These are phyloP conservation scores for Scaptodrosophila lebanonensis DNA, from an alignment of 1,140 invertebrate genomes.

Conservation along the genomic window DNA sequence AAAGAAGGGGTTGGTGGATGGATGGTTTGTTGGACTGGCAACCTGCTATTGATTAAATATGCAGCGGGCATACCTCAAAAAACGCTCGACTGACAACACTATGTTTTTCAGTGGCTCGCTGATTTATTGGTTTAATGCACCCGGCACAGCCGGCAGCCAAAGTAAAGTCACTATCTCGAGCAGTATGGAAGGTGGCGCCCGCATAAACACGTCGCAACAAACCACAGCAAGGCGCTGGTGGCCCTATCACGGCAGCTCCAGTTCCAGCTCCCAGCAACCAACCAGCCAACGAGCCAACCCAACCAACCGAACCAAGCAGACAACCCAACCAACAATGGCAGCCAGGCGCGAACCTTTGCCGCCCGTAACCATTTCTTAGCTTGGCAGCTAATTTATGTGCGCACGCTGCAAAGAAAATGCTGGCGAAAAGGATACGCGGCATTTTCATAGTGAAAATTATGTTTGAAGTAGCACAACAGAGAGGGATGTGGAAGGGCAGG, in stretches of 20 bases:
- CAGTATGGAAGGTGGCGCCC: conserved; percentile 37
- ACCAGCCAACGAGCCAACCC: background rate
- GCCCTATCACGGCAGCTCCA: conserved; percentile 29
- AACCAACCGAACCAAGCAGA: too few species aligned
- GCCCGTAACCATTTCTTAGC: conserved; percentile 67
- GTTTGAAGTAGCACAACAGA: conserved; percentile 10
- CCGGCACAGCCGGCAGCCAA: conserved; percentile 17
- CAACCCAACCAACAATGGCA: conserved; percentile 33
- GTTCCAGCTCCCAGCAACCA: background rate
- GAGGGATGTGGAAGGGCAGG: conserved; percentile 1
- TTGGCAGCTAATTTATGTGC: conserved; percentile 74
- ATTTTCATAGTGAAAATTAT: conserved; percentile 62
- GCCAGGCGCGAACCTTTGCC: conserved; percentile 51
- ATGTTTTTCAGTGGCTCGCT: conserved; percentile 52
- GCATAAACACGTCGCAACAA: conserved; percentile 70
- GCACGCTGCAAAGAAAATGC: conserved; percentile 68
- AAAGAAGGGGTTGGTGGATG: too few species aligned
- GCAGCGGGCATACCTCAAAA: conserved; percentile 44
- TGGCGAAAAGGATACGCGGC: conserved; percentile 57
- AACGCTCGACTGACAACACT: conserved; percentile 58
- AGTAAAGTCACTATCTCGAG: conserved; percentile 1
- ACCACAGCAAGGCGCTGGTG: conserved; percentile 47
- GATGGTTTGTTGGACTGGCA: too few species aligned
- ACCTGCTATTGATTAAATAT: conserved; percentile 69
- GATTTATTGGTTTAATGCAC: conserved; percentile 75